phyloP scores from a whole-genome alignment of 2,113 vertebrate genomes.

The Lasiurus borealis region DNA sequence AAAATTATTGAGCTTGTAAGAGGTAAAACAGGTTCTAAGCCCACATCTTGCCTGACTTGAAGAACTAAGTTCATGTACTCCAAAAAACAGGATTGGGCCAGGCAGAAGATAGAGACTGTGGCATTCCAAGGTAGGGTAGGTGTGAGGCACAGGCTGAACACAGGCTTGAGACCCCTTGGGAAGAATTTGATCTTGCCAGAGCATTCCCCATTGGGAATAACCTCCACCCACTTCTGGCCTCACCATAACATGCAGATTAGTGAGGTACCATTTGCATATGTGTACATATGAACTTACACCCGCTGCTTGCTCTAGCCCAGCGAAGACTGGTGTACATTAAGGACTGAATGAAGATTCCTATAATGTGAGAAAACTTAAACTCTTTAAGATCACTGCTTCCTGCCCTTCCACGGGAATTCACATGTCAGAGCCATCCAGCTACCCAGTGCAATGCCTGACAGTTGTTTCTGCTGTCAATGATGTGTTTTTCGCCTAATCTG shows the following conservation, averaged over 20 bases:
- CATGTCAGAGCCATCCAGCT: conserved; percentile 74
- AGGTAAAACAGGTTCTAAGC: neutral
- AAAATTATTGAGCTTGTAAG: neutral
- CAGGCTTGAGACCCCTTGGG: neutral
- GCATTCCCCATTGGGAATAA: neutral
- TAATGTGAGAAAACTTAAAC: neutral
- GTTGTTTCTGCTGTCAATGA: conserved; percentile 77
- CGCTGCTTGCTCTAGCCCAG: neutral
- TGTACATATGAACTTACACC: neutral
- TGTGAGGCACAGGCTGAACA: neutral
- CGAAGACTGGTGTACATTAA: neutral
- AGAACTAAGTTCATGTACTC: neutral
- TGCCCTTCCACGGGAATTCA: conserved; percentile 77
- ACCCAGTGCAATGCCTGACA: conserved; percentile 69
- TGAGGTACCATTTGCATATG: neutral
- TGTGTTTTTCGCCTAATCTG: conserved; percentile 79
- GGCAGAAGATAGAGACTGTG: neutral
- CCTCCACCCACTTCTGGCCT: neutral
- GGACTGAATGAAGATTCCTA: neutral
- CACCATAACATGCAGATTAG: neutral
- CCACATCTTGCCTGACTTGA: neutral
- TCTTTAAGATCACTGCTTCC: neutral
- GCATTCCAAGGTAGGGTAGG: rapidly evolving
- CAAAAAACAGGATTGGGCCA: neutral
- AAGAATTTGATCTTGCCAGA: neutral